These are phyloP conservation scores for Rynchops niger DNA, from an alignment of 2,113 vertebrate genomes.

Conservation along the genomic window DNA sequence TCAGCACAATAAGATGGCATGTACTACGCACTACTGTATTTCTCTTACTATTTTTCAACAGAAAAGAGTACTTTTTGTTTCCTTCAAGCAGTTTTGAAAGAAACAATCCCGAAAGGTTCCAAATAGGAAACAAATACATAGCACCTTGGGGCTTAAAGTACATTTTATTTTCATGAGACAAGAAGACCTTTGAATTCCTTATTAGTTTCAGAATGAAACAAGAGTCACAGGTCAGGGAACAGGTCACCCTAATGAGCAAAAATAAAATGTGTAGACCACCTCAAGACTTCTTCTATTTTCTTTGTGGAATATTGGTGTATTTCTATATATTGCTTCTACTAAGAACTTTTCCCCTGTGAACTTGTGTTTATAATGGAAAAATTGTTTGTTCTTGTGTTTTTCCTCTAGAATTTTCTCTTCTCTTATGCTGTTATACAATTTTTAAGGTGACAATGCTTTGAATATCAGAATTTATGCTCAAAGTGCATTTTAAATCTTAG, in stretches of 20 bases:
- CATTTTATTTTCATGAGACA: neutral
- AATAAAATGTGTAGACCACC: neutral
- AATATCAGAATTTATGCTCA: neutral
- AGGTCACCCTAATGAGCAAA: neutral
- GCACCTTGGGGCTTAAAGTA: neutral
- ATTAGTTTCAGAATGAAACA: constrained; percentile 15
- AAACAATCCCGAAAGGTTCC: neutral
- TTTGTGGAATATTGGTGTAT: neutral
- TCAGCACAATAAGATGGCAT: neutral
- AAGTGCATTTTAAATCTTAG: neutral
- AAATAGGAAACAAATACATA: neutral
- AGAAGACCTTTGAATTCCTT: neutral
- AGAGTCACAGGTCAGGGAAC: neutral
- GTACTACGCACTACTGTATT: neutral
- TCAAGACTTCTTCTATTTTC: neutral
- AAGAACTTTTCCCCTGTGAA: neutral
- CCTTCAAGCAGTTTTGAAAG: neutral
- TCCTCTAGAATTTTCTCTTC: neutral
- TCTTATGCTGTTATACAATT: neutral
- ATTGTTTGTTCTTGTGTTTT: neutral
- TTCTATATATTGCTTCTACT: neutral
- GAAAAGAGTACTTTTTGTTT: neutral
- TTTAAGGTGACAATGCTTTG: neutral
- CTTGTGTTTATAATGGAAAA: neutral
- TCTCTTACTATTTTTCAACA: neutral